Evolutionary conservation across 2,888 invertebrate species (phyloP).

Genomic region (Epinotia bilunana): DNA sequence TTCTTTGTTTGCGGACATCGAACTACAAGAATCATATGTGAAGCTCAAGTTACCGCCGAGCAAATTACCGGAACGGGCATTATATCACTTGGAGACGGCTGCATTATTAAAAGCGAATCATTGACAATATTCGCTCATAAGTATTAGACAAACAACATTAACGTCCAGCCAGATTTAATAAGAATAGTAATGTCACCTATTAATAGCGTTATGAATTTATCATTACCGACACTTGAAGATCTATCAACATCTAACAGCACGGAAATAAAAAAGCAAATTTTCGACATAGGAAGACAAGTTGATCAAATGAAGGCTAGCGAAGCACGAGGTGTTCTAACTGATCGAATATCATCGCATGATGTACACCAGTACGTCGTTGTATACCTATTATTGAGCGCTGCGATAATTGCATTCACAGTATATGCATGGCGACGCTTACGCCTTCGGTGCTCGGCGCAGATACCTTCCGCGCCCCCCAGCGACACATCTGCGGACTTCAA

Average conservation of each 20-base stretch:
- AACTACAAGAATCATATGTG: slow-evolving; percentile 7
- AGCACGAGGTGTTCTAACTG: too few relatives aligned
- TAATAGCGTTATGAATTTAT: neutral
- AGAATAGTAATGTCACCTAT: slow-evolving; percentile 6
- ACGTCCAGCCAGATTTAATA: slow-evolving; percentile 3
- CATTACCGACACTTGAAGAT: neutral
- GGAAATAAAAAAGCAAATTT: too few relatives aligned
- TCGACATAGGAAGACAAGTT: too few relatives aligned
- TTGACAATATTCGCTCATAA: slow-evolving; percentile 4
- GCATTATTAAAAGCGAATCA: slow-evolving; percentile 4
- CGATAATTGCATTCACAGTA: too few relatives aligned
- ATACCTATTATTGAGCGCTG: too few relatives aligned
- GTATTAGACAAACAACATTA: neutral
- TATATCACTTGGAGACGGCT: slow-evolving; percentile 1
- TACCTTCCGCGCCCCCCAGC: too few relatives aligned
- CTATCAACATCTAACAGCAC: neutral
- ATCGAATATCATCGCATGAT: too few relatives aligned
- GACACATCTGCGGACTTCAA: too few relatives aligned
- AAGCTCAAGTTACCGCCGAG: slow-evolving; percentile 5
- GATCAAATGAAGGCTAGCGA: too few relatives aligned
- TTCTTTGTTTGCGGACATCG: slow-evolving; percentile 1
- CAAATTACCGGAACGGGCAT: slow-evolving; percentile 5
- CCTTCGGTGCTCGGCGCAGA: too few relatives aligned
- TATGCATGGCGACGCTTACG: too few relatives aligned
- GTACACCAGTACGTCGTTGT: too few relatives aligned